These are phyloP conservation scores for Cyprinodon variegatus DNA, from an alignment of 2,113 vertebrate genomes.

Conservation along the genomic window DNA sequence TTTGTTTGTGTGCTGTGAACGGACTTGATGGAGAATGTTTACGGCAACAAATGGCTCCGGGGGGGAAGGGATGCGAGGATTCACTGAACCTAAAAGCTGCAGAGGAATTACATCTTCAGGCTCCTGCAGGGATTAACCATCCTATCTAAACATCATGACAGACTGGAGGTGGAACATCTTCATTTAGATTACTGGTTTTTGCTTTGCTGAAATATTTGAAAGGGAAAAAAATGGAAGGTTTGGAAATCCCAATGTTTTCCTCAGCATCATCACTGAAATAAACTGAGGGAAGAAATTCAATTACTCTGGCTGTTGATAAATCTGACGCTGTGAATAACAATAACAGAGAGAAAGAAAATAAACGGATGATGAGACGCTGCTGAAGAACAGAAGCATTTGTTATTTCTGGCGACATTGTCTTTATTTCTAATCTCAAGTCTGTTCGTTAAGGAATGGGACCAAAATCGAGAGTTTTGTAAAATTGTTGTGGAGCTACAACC, in stretches of 20 bases:
- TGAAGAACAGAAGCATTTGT: not conserved
- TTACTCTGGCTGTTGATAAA: slow-evolving; percentile 20
- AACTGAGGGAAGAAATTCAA: slow-evolving; percentile 9
- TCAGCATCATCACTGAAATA: not conserved
- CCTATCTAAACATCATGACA: not conserved
- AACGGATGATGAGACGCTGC: not conserved
- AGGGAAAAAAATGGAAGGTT: not conserved
- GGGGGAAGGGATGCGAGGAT: slow-evolving; percentile 1
- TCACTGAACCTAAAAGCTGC: slow-evolving; percentile 3
- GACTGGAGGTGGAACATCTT: slow-evolving; percentile 4
- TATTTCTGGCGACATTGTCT: not conserved
- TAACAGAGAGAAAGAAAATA: not conserved
- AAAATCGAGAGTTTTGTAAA: not conserved
- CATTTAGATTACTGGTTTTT: not conserved
- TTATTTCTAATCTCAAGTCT: not conserved
- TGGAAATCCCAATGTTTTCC: not conserved
- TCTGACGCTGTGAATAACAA: slow-evolving; percentile 28
- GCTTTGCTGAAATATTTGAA: not conserved
- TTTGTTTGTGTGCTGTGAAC: slow-evolving; percentile 2
- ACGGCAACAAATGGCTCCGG: not conserved
- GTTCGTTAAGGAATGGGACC: not conserved
- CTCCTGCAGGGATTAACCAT: slow-evolving; percentile 11
- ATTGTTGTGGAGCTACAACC: not conserved
- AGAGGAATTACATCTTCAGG: slow-evolving; percentile 12
- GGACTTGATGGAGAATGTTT: slow-evolving; percentile 18